These are phyloP conservation scores for Pogonognathellus flavescens DNA, from an alignment of 1,140 invertebrate genomes.

Conservation along the genomic window DNA sequence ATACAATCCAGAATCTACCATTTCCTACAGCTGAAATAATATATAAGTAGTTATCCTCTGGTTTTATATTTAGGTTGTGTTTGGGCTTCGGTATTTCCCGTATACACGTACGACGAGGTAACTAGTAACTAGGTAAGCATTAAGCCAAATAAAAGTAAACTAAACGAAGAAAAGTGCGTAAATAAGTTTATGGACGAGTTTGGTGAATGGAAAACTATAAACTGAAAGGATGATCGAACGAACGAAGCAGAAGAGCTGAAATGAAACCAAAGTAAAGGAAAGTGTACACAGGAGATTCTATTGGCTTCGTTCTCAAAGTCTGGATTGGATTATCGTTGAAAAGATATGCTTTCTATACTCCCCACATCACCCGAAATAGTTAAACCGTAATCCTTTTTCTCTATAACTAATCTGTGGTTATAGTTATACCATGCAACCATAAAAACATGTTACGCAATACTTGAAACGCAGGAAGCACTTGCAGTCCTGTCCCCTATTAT, in stretches of 20 bases:
- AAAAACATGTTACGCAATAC: neutral
- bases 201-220: slow-evolving; percentile 32
- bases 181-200: slow-evolving; percentile 44
- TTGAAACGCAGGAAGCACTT: neutral
- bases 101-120: no score
- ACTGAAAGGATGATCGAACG: slow-evolving; percentile 33
- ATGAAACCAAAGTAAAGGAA: neutral
- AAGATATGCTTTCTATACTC: neutral
- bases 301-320: slow-evolving; percentile 19
- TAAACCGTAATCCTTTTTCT: slow-evolving; percentile 38
- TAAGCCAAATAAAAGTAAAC: neutral
- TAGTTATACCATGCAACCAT: neutral
- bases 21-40: no score
- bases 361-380: neutral
- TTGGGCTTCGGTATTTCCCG: no score
- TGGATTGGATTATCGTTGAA: slow-evolving; percentile 30
- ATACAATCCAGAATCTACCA: no score
- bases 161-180: slow-evolving; percentile 39
- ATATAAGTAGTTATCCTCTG: no score
- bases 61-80: no score
- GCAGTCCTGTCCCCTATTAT: neutral
- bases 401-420: slow-evolving; percentile 39
- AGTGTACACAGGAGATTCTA: neutral
- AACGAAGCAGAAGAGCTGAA: slow-evolving; percentile 5
- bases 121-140: no score